Evolutionary conservation across 2,113 vertebrate species (phyloP).

Genomic region (Eudyptes chrysolophus): DNA sequence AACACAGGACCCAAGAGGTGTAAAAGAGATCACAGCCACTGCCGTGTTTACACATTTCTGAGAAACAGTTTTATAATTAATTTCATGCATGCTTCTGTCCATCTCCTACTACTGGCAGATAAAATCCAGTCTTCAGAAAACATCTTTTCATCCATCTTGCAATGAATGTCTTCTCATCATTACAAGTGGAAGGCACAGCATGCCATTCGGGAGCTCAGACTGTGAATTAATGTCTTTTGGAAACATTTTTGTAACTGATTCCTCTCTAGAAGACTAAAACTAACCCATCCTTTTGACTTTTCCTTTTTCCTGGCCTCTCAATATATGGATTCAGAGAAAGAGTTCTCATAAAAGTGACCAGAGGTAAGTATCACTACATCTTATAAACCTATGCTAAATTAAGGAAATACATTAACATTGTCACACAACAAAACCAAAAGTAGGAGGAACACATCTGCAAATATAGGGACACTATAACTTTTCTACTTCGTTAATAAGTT

Average conservation of each 20-base stretch:
- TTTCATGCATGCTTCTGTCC: conserved; percentile 28
- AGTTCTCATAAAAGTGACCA: not conserved
- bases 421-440: not conserved
- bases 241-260: not conserved
- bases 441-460: not conserved
- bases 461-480: not conserved
- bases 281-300: not conserved
- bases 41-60: conserved; percentile 51
- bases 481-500: not conserved
- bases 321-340: not conserved
- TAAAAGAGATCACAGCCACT: conserved; percentile 27
- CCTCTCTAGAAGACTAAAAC: not conserved
- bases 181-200: not conserved
- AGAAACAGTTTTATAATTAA: conserved; percentile 44
- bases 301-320: not conserved
- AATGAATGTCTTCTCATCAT: not conserved
- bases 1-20: conserved; percentile 47
- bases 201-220: conserved; percentile 5
- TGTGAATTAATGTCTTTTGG: conserved; percentile 22
- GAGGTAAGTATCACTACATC: not conserved
- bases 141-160: conserved; percentile 12
- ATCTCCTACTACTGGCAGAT: not conserved
- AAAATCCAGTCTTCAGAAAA: conserved; percentile 40
- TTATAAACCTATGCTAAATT: not conserved
- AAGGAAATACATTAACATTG: not conserved